Percentiles rank a stretch among this genome's conserved stretches.
Conservation (phyloP, 2,113 vertebrate species). For the Mirounga angustirostris region DNA sequence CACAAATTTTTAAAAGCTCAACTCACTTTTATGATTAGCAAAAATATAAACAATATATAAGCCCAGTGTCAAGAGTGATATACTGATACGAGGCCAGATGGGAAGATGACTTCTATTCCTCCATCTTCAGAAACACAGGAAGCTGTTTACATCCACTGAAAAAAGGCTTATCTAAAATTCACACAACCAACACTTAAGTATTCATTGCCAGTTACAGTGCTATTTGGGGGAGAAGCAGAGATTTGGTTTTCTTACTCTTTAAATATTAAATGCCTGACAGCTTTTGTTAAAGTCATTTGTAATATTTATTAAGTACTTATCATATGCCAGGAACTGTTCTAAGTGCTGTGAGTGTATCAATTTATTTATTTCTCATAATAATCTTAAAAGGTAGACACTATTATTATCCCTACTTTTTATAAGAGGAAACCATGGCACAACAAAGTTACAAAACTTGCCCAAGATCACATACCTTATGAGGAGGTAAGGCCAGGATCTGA, state of each 20-base stretch:
- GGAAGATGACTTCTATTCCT: not conserved
- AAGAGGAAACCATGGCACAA: not conserved
- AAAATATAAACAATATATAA: not conserved
- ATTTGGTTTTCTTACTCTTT: constrained; percentile 26
- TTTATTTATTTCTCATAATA: constrained; percentile 3
- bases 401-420: not conserved
- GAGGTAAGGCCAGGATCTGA: not conserved
- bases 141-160: not conserved
- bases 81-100: not conserved
- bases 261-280: not conserved
- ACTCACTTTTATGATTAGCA: not conserved
- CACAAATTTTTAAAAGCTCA: not conserved
- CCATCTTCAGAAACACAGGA: not conserved
- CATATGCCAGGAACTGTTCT: not conserved
- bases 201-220: not conserved
- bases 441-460: not conserved
- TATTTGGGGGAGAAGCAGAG: not conserved
- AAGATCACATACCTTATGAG: not conserved
- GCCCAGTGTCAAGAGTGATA: not conserved
- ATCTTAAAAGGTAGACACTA: not conserved
- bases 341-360: not conserved
- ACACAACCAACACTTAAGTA: not conserved
- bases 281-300: not conserved
- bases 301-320: not conserved
- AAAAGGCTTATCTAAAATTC: not conserved